Percentiles rank a stretch among this genome's conserved stretches.
phyloP scores from a whole-genome alignment of 1,140 invertebrate genomes.

The Tigriopus japonicus region DNA sequence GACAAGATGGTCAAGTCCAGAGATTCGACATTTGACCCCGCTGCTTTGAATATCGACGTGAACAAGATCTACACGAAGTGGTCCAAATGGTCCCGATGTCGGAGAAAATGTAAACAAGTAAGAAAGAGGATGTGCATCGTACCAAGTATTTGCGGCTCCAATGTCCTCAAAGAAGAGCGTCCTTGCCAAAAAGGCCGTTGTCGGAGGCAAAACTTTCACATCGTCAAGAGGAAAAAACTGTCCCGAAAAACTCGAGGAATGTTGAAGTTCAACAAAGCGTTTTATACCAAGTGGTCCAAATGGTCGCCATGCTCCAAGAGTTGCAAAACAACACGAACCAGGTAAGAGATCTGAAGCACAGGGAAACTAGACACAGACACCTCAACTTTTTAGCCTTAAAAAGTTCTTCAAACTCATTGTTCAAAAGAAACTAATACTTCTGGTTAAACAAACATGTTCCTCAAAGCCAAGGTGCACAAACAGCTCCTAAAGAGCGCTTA shows the following conservation, averaged over 20 bases:
- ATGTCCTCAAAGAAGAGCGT: constrained; percentile 13
- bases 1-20: no score
- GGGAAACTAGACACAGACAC: no score
- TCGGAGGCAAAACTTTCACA: constrained; percentile 16
- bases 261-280: constrained; percentile 19
- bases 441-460: no score
- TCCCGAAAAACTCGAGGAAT: constrained; percentile 3
- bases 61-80: constrained; percentile 32
- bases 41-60: neutral
- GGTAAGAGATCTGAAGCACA: constrained; percentile 23
- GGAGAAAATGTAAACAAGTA: constrained; percentile 28
- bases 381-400: no score
- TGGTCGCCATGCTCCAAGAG: constrained; percentile 39
- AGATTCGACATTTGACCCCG: neutral
- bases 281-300: constrained; percentile 39
- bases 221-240: constrained; percentile 16
- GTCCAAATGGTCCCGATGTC: constrained; percentile 40
- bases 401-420: no score
- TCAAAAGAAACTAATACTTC: no score
- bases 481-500: no score
- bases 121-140: neutral
- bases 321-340: constrained; percentile 36
- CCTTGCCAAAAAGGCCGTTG: constrained; percentile 15
- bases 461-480: no score
- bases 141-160: neutral